Base-by-base conservation (phyloP, 2,113 vertebrate genomes). In the Uria lomvia region DNA sequence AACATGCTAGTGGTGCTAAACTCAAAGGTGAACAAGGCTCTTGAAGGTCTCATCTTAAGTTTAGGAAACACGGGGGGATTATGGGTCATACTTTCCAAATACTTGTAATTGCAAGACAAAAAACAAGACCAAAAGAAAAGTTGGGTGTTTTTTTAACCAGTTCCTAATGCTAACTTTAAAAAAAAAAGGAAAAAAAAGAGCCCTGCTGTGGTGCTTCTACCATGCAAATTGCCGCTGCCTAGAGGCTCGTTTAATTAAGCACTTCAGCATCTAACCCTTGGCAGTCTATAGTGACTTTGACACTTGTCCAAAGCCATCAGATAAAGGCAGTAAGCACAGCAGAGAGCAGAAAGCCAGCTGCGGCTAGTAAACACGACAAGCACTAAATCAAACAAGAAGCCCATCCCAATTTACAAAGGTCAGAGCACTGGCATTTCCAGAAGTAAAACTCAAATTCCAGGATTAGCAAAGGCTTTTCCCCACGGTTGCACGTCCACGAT, bases 251-350 rank as follows among this genome's bases (percentile, higher is more conserved):
- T 92, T 96, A 95, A 96, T 97, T 96, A 95, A 93, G 74, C 79
- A 55, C 92, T 96, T 95, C 76, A 83, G 71, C 80, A 86, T 78
- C 87, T 71, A 68, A 73, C 67, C 92, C 72, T 43, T 63, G 66
- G 70, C 36, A 73, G 63, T 77, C 52, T 26, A 0, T 68, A 77
- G 63, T 86, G 86, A 58, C 88, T 94, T 68, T 91, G 74, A 94
- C 82, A 83, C 83, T 82, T 96, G 93, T 85, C 95, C 94, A 95
- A 83, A 88, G 88, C 88, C 82, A 79, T 94, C 88, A 84, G 93
- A 62, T 55, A 45, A 83, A 71, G 74, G 79, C 70, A 40, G 66
- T 8, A 45, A 91, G 68, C 47, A 2, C 88, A 92, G 92, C 27
- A 32, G 3, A 52, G 77, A 88, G 75, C 78, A 85, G 50, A 34